phyloP scores from a whole-genome alignment of 2,113 vertebrate species.

The Platysteira castanea region DNA sequence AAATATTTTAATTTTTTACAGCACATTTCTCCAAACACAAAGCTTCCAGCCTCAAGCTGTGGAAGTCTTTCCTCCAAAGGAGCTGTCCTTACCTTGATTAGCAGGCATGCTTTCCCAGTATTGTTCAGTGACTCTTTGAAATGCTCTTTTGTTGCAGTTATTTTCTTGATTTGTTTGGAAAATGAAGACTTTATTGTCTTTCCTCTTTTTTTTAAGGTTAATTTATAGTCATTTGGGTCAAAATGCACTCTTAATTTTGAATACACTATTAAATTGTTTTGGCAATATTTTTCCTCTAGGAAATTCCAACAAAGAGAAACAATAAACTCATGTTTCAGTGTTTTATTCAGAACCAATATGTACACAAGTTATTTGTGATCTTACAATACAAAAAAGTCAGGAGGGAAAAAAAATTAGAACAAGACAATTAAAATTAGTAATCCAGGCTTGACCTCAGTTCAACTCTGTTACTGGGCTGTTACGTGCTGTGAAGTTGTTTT shows the following conservation, averaged over 20 bases:
- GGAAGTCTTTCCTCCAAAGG: neutral
- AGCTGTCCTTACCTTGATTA: neutral
- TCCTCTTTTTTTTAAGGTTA: neutral
- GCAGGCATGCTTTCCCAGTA: neutral
- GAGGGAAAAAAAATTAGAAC: neutral
- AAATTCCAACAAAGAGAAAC: slow-evolving; percentile 16
- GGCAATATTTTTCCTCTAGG: slow-evolving; percentile 5
- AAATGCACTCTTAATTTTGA: slow-evolving; percentile 28
- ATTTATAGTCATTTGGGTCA: slow-evolving; percentile 10
- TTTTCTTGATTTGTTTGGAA: slow-evolving; percentile 9
- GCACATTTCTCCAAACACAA: neutral
- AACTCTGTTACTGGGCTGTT: neutral
- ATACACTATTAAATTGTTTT: slow-evolving; percentile 20
- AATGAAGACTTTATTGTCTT: neutral
- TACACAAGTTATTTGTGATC: neutral
- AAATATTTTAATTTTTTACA: neutral
- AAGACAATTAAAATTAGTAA: slow-evolving; percentile 2
- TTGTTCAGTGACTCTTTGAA: slow-evolving; percentile 14
- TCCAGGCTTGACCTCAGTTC: neutral
- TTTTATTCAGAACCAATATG: slow-evolving; percentile 11
- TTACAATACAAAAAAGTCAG: neutral
- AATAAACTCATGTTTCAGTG: slow-evolving; percentile 1
- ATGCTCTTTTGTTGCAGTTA: neutral
- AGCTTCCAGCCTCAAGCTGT: neutral
- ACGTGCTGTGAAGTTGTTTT: neutral